phyloP scores from a whole-genome alignment of 2,888 invertebrate genomes.

The Nephrotoma flavescens region DNA sequence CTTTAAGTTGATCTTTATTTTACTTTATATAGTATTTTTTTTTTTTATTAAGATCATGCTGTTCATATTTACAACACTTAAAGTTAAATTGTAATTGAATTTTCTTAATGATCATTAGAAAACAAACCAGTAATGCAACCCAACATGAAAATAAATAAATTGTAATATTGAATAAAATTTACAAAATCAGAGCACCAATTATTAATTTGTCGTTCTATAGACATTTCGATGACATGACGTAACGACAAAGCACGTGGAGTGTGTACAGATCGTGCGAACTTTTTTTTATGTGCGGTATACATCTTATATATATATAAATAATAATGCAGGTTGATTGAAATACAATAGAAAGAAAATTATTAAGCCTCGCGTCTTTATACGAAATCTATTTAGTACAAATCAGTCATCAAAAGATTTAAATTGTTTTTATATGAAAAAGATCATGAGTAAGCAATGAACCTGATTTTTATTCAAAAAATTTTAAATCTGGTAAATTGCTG shows the following conservation, averaged over 20 bases:
- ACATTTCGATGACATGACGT: background rate
- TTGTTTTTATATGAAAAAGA: background rate
- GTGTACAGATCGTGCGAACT: background rate
- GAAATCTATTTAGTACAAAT: background rate
- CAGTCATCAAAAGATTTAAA: background rate
- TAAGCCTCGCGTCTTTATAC: background rate
- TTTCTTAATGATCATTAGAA: background rate
- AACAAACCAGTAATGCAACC: background rate
- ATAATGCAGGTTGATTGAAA: background rate
- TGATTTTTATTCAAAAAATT: background rate
- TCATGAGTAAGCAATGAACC: background rate
- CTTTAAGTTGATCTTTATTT: background rate
- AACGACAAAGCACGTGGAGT: background rate
- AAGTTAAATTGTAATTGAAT: conserved; percentile 3
- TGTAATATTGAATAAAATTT: background rate
- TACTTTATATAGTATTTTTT: background rate
- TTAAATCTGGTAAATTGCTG: background rate
- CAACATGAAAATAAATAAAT: background rate
- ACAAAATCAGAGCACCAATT: background rate
- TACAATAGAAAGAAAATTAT: background rate
- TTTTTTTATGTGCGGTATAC: background rate
- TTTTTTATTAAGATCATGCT: conserved; percentile 1
- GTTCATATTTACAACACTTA: conserved; percentile 3
- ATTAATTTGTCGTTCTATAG: background rate
- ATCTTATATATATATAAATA: background rate